Evolutionary conservation across 2,888 invertebrate species (phyloP).

Genomic region (Tridacna crocea): DNA sequence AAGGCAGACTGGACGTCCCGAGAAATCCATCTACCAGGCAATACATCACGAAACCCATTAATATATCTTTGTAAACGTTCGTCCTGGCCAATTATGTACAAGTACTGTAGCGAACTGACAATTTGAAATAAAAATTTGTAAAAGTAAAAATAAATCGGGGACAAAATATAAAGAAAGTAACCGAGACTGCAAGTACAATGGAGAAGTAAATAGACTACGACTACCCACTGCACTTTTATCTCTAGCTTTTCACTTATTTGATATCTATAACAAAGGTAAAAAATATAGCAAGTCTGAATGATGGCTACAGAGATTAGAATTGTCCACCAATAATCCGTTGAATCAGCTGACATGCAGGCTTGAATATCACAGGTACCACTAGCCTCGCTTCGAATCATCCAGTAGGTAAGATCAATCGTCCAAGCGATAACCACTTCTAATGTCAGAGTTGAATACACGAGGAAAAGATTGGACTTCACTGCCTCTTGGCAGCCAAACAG

Average conservation of each 20-base stretch:
- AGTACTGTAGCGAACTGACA: neutral
- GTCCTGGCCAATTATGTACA: neutral
- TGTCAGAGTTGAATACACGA: neutral
- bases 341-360: neutral
- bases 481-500: neutral
- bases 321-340: constrained; percentile 4
- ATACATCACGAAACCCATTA: neutral
- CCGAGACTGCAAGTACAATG: neutral
- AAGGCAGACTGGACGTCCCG: neutral
- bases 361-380: neutral
- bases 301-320: too few relatives aligned
- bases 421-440: neutral
- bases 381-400: constrained; percentile 6
- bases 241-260: neutral
- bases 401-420: constrained; percentile 1
- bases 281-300: neutral
- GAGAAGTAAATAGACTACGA: neutral
- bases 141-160: constrained; percentile 2
- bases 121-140: constrained; percentile 5
- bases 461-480: neutral
- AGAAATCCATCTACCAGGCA: neutral
- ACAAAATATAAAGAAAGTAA: constrained; percentile 1
- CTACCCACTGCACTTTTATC: neutral
- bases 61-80: neutral
- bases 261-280: constrained; percentile 2